Evolutionary conservation across 2,888 invertebrate species (phyloP).

Genomic region (Aelia acuminata): DNA sequence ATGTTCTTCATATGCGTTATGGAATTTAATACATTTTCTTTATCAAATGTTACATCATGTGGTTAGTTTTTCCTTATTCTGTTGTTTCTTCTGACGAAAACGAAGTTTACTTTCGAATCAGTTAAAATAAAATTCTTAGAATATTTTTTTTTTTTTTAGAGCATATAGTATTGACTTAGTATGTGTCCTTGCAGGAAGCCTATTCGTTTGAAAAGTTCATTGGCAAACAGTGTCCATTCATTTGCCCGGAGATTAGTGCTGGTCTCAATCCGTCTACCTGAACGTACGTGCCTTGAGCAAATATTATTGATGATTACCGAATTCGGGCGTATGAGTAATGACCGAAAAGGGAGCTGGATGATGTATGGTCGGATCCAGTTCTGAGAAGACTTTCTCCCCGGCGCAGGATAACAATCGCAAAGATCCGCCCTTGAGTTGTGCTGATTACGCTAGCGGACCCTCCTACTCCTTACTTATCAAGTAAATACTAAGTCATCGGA

Average conservation of each 20-base stretch:
- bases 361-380: slow-evolving; percentile 11
- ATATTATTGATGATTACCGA: slow-evolving; percentile 25
- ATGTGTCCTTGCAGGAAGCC: not conserved
- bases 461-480: not conserved
- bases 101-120: too few relatives aligned
- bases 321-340: slow-evolving; percentile 19
- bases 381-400: not conserved
- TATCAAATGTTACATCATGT: too few relatives aligned
- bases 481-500: not conserved
- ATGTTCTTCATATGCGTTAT: too few relatives aligned
- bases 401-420: not conserved
- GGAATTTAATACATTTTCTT: too few relatives aligned
- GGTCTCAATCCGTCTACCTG: not conserved
- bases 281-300: not conserved
- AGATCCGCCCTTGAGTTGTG: not conserved
- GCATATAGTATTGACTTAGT: not conserved
- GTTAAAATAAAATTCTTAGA: too few relatives aligned
- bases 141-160: too few relatives aligned
- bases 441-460: not conserved
- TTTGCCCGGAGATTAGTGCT: not conserved
- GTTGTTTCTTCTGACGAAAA: too few relatives aligned
- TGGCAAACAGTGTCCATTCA: not conserved
- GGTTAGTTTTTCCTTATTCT: too few relatives aligned
- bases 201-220: not conserved
- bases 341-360: not conserved